A percentile compares a stretch with the other conserved stretches of the same genome.
phyloP scores from a whole-genome alignment of 2,888 invertebrate genomes.

The Watsonalla cultraria region DNA sequence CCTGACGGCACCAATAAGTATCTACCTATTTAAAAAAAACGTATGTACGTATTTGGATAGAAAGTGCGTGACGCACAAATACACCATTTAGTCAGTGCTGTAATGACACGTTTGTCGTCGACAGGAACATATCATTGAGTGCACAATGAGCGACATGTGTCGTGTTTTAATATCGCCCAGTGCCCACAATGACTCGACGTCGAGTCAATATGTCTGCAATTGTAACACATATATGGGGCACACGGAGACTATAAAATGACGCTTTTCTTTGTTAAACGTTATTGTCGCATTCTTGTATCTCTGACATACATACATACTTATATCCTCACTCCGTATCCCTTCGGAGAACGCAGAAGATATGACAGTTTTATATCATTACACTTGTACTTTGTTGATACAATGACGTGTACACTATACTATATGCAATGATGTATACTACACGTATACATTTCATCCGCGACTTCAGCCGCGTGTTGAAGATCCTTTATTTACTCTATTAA shows the following conservation, averaged over 20 bases:
- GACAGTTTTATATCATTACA: no score
- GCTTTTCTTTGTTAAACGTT: constrained; percentile 21
- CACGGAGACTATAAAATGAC: constrained; percentile 13
- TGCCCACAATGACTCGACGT: not conserved
- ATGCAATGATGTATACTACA: no score
- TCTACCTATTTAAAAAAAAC: no score
- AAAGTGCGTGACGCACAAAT: not conserved
- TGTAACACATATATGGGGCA: constrained; percentile 27
- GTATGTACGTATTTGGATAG: not conserved
- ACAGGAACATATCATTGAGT: not conserved
- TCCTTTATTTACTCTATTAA: no score
- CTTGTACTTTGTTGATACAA: no score
- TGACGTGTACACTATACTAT: no score
- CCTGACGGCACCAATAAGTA: no score
- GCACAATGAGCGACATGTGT: not conserved
- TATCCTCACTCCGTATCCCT: not conserved
- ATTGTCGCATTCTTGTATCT: constrained; percentile 21
- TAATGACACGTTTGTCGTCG: not conserved
- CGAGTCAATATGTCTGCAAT: constrained; percentile 14
- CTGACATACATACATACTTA: not conserved
- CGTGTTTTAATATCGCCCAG: constrained; percentile 9
- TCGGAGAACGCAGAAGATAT: no score
- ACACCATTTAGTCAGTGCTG: no score
- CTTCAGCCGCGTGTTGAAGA: no score
- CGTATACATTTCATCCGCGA: no score